Evolutionary conservation across 35 echinoderm and acorn worm species (phyloP).

Genomic region (Hemicentrotus pulcherrimus): DNA sequence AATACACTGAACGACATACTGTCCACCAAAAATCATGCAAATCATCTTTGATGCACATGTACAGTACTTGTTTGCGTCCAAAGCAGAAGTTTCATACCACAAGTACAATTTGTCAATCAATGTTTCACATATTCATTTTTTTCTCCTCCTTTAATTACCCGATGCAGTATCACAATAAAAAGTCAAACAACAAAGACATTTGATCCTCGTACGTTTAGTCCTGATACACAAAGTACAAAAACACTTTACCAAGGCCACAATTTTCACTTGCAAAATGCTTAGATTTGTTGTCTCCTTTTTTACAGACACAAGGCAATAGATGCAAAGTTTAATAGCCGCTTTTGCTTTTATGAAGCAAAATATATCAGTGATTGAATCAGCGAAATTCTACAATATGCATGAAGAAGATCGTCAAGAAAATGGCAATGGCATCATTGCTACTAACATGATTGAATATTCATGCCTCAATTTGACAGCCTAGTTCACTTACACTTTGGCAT

Average conservation of each 20-base stretch:
- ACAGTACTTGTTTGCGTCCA: not conserved
- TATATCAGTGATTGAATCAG: too few species aligned
- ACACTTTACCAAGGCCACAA: not conserved
- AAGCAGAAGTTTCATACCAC: not conserved
- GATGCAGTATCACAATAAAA: not conserved
- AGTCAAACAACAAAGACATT: not conserved
- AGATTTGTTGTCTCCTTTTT: not conserved
- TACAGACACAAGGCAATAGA: not conserved
- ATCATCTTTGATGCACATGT: not conserved
- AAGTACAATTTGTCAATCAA: not conserved
- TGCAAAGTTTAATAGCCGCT: not conserved
- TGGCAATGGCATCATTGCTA: too few species aligned
- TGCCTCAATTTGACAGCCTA: too few species aligned
- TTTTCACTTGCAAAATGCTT: not conserved
- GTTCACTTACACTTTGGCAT: too few species aligned
- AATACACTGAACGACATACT: too few species aligned
- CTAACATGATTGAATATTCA: too few species aligned
- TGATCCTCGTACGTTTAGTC: not conserved
- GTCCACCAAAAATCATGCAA: not conserved
- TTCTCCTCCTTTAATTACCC: not conserved
- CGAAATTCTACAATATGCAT: too few species aligned
- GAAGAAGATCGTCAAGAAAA: too few species aligned
- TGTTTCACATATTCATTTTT: not conserved
- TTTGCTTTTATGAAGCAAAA: too few species aligned
- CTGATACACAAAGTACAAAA: not conserved